A percentile compares a stretch with the other conserved stretches of the same genome.
Conservation (phyloP, 1,140 invertebrate species). For the Grapholita molesta region DNA sequence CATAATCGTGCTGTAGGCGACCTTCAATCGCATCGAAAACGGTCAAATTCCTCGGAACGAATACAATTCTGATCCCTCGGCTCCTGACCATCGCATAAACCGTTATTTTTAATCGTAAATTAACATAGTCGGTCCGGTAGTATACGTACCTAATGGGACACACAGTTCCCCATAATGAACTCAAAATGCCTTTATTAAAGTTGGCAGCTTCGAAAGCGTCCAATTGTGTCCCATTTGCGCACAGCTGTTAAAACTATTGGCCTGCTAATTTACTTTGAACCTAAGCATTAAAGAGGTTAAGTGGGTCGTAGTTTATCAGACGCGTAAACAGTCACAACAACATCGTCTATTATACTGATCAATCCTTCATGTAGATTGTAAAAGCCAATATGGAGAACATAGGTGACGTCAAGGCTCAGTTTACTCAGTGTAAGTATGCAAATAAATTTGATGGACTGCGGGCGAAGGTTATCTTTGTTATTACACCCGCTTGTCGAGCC, state of each 20-base stretch:
- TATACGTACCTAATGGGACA: not conserved
- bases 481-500: slow-evolving; percentile 48
- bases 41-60: not conserved
- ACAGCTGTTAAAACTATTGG: slow-evolving; percentile 57
- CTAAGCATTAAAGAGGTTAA: slow-evolving; percentile 65
- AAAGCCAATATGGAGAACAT: not conserved
- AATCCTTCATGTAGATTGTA: slow-evolving; percentile 14
- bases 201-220: slow-evolving; percentile 30
- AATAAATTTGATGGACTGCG: slow-evolving; percentile 45
- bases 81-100: not conserved
- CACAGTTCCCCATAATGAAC: slow-evolving; percentile 14
- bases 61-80: not conserved
- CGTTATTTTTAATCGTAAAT: not conserved
- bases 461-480: slow-evolving; percentile 65
- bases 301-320: slow-evolving; percentile 47
- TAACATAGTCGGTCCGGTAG: not conserved
- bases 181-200: slow-evolving; percentile 37
- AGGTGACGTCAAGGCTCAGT: not conserved
- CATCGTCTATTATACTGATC: slow-evolving; percentile 24
- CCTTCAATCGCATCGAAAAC: slow-evolving; percentile 28
- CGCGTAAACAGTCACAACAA: slow-evolving; percentile 28
- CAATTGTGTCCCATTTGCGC: slow-evolving; percentile 57
- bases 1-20: slow-evolving; percentile 11
- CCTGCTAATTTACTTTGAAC: slow-evolving; percentile 63
- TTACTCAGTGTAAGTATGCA: slow-evolving; percentile 10